Evolutionary conservation across 2,113 vertebrate genomes (phyloP).

Genomic region (Prietella phreatophila): DNA sequence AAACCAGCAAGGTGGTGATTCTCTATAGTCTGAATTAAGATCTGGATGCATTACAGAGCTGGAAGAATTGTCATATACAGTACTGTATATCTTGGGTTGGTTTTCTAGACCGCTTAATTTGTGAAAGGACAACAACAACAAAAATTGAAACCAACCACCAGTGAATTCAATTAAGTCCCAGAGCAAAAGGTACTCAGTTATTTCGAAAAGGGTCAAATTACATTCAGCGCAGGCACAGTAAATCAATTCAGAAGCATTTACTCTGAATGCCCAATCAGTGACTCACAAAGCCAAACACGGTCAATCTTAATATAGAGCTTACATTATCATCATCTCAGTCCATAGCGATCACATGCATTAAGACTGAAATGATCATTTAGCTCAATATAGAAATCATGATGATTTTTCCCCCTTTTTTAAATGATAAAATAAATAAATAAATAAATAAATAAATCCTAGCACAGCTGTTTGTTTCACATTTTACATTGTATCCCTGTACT

Average conservation of each 20-base stretch:
- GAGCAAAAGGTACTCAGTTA: neutral
- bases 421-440: neutral
- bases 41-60: neutral
- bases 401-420: neutral
- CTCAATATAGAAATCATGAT: neutral
- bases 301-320: slow-evolving; percentile 14
- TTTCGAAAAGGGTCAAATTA: slow-evolving; percentile 14
- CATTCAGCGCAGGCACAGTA: slow-evolving; percentile 3
- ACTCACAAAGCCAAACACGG: neutral
- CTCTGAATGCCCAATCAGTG: neutral
- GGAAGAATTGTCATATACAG: neutral
- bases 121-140: neutral
- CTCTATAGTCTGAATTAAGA: neutral
- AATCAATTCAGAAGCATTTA: slow-evolving; percentile 21
- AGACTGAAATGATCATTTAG: neutral
- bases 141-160: neutral
- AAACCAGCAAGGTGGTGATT: slow-evolving; percentile 3
- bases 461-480: neutral
- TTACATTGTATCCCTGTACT: neutral
- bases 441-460: neutral
- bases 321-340: neutral
- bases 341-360: neutral
- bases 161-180: neutral
- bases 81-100: neutral
- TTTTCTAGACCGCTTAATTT: neutral